Base-by-base conservation (phyloP, 2,888 invertebrate genomes). In the Hipparchia semele region DNA sequence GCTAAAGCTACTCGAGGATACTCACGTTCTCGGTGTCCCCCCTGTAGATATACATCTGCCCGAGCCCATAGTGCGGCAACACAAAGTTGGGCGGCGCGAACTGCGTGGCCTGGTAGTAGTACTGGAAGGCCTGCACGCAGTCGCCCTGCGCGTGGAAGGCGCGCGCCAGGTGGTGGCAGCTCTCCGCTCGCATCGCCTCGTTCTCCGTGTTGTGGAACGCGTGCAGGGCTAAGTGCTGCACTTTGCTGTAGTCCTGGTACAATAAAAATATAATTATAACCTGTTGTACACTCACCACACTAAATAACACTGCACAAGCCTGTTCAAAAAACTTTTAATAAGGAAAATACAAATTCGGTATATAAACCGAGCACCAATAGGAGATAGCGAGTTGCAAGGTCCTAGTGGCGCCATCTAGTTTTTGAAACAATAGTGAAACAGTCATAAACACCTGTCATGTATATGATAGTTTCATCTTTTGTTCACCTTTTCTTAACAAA, bases 181-280 rank as follows among this genome's bases (percentile, higher is more conserved):
- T 99, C 90, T 99, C 99, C 0, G 99, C 99, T 56, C 99, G 94
- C 99, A 99, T 99, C 0, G 99, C 98, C 91, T 99, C 99, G 87
- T 99, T 99, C 90, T 99, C 99, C 0, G 99, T 99, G 85, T 99
- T 99, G 88, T 99, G 99, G 88, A 99, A 99, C 0, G 99, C 99
- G 85, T 99, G 99, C 10, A 99, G 92, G 0, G 99, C 99, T 74
- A 99, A 93, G 89, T 99, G 99, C 84, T 99, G 98, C 0, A 99
- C 99, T 94, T 99, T 99, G 81, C 96, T 96, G 85, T 99, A 99
- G 89, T 99, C 99, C 96, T 97, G 84, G 10, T 59, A 73, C 60
- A 4, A 51, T 6, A 39, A 39, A 54, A 54, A 54, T 12, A 54
- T 12, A 54, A 54, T 54, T 5, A 12, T 12, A 46, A 46, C 6